Percentiles rank a stretch among this genome's conserved stretches.
These are phyloP conservation scores for Diabrotica virgifera DNA, from an alignment of 1,140 invertebrate species.

Conservation along the genomic window DNA sequence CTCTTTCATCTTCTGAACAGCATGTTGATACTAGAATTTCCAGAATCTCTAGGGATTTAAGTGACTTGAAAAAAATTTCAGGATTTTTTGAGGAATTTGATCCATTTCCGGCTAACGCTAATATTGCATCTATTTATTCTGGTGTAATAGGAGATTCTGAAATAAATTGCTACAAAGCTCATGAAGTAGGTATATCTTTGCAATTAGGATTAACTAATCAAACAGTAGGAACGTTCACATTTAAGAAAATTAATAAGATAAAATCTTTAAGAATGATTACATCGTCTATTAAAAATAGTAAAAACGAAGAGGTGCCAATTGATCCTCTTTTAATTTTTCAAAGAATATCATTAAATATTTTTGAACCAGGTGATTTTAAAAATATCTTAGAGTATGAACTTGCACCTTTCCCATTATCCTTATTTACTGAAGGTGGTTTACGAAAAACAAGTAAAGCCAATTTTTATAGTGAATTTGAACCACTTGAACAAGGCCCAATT, in stretches of 20 bases:
- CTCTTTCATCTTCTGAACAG: constrained; percentile 26
- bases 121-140: constrained; percentile 39
- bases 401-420: constrained; percentile 38
- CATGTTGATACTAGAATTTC: constrained; percentile 41
- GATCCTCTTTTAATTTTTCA: constrained; percentile 47
- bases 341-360: constrained; percentile 37
- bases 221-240: constrained; percentile 29
- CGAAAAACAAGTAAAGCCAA: constrained; percentile 45
- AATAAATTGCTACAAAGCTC: constrained; percentile 47
- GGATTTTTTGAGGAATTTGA: constrained; percentile 34
- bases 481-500: constrained; percentile 8
- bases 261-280: background rate
- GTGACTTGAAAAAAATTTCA: constrained; percentile 26
- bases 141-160: constrained; percentile 42
- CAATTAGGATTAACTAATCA: constrained; percentile 37
- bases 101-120: constrained; percentile 37
- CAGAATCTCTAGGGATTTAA: constrained; percentile 37
- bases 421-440: constrained; percentile 45
- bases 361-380: constrained; percentile 35
- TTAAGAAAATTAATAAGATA: constrained; percentile 27
- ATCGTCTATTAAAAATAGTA: constrained; percentile 38
- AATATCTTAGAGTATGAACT: constrained; percentile 44
- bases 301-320: constrained; percentile 35
- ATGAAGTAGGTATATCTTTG: constrained; percentile 41
- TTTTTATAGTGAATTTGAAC: constrained; percentile 39